Base-by-base conservation (phyloP, 1,140 invertebrate species). In the Nymphalis io region DNA sequence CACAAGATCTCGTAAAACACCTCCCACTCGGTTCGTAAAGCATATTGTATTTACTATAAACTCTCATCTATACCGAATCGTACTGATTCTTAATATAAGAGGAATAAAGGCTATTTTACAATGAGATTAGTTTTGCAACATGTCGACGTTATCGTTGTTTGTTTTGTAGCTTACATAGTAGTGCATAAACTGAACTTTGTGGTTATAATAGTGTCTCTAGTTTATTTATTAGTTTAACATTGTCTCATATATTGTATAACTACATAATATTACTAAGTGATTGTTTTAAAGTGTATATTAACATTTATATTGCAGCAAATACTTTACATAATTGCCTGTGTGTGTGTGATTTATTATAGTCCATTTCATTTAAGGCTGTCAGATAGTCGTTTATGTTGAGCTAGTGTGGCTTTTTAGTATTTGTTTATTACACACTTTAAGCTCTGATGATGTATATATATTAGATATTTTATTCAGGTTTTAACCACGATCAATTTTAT, bases 1-100 rank as follows among this genome's bases (percentile, higher is more conserved):
- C 23, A 53, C 40, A 46, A 11, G 6, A 3, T 13, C 51, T 63
- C 60, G 60, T 63, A 39, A 63, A 53, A 51, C 33, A 63, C 33
- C 33, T 38, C 60, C 60, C 60, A 63, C 60, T 51, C 11, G 21
- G 21, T 55, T 33, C 33, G 51, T 63, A 63, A 63, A 63, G 16
- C 44, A 53, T 63, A 63, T 51, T 63, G 44, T 63, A 38, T n/a
- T 46, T 46, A 4, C 51, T 27, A 0, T 55, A 15, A 13, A 55
- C 27, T 55, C 51, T 21, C 46, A 20, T 18, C 10, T 20, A 12
- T 51, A 33, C 27, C 46, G 11, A 27, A 27, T 27, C 4, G 0
- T 15, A 3, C 0, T 55, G 13, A 27, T 11, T n/a, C 51, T 55
- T 55, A 55, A 20, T n/a, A 1, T 15, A 3, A 21, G 12, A 15